Conservation (phyloP, 1,140 invertebrate genomes). For the Euura lappo region DNA sequence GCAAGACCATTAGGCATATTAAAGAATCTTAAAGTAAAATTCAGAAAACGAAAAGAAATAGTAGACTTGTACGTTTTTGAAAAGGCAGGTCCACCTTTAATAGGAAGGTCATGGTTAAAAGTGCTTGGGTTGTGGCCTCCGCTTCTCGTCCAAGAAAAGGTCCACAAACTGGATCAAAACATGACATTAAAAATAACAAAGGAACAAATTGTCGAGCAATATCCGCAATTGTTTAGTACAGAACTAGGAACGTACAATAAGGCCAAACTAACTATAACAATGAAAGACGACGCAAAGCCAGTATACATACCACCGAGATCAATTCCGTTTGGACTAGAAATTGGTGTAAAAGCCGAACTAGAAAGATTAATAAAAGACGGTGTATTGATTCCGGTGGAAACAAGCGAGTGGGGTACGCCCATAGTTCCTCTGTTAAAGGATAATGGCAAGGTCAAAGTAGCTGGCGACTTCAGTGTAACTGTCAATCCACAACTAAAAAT, state of each 20-base stretch:
- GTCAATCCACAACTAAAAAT: constrained; percentile 30
- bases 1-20: neutral
- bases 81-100: constrained; percentile 11
- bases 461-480: constrained; percentile 33
- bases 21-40: neutral
- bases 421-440: constrained; percentile 43
- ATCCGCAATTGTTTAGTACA: constrained; percentile 19
- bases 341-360: constrained; percentile 38
- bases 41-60: constrained; percentile 9
- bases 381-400: constrained; percentile 45
- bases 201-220: constrained; percentile 8
- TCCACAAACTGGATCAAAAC: neutral
- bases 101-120: constrained; percentile 15
- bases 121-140: constrained; percentile 10
- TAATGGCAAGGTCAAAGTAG: constrained; percentile 36
- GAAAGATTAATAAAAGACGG: constrained; percentile 36
- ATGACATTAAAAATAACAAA: neutral
- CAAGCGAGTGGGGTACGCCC: constrained; percentile 52
- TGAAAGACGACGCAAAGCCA: constrained; percentile 36
- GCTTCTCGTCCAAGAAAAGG: neutral
- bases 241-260: constrained; percentile 24
- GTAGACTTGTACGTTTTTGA: constrained; percentile 5
- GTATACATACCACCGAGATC: constrained; percentile 41
- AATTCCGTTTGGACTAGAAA: constrained; percentile 34
- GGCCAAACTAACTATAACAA: constrained; percentile 21